Evolutionary conservation across 2,797 vertebrate species (phyloP), one percentile per base, ranked within the genome.

Genomic region (Hipposideros larvatus): DNA sequence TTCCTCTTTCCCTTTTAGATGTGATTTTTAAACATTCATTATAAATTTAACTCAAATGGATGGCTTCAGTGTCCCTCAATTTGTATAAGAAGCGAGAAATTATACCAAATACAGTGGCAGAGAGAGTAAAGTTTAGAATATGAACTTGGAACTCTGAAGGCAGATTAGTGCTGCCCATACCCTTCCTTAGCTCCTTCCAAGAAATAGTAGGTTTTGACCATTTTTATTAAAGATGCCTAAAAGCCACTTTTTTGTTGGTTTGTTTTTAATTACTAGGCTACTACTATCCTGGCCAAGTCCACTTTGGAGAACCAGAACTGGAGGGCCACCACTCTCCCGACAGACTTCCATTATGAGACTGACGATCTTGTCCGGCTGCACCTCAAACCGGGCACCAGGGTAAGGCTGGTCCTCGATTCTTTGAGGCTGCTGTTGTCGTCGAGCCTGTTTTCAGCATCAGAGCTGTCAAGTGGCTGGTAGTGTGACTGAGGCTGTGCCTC

Each of bases 291-390:
- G 96, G 97, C 95, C 96, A 99, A 99, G 97, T 99, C 99, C 7
- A 99, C 99, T 55, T 98, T 99, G 95, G 99, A 98, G 93, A 98
- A 89, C 71, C 98, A 97, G 95, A 99, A 98, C 6, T 97, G 97
- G 84, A 99, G 98, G 98, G 99, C 98, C 93, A 99, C 99, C 4
- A 99, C 99, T 0, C 98, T 99, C 21, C 99, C 99, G 0, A 57
- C 98, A 5, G 99, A 99, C 95, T 99, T 99, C 98, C 98, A 99
- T 98, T 99, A 99, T 59, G 97, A 99, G 2, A 98, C 98, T 15
- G 96, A 98, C 73, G 98, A 96, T 15, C 97, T 99, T 5, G 98
- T 98, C 31, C 99, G 99, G 97, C 99, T 99, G 84, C 98, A 98
- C 97, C 99, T 99, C 80, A 99, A 99, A 95, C 99, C 99, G 14